These are phyloP conservation scores for Hyalella azteca DNA, from an alignment of 2,888 invertebrate genomes.

Conservation along the genomic window DNA sequence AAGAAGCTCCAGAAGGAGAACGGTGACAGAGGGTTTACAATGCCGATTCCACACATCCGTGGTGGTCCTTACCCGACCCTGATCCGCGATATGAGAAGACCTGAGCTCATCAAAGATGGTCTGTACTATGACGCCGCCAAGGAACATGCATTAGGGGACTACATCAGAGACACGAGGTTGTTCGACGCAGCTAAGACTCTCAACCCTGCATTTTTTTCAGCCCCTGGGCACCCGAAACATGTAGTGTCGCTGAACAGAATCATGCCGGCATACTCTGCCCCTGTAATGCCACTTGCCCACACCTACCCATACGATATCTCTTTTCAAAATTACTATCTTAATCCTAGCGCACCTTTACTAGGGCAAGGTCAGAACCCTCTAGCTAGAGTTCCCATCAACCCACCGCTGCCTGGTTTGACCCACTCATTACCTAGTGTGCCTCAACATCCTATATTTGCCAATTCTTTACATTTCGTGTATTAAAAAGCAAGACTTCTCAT, in stretches of 20 bases:
- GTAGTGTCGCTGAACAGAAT: not conserved
- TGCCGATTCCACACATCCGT: not conserved
- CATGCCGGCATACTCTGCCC: not conserved
- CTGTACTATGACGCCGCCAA: not conserved
- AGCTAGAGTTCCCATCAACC: too few relatives aligned
- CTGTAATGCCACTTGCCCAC: not conserved
- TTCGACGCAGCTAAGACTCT: not conserved
- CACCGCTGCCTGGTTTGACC: too few relatives aligned
- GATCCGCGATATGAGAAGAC: not conserved
- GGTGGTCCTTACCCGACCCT: not conserved
- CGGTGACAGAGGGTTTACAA: conserved; percentile 4
- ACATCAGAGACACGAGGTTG: not conserved
- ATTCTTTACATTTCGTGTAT: too few relatives aligned
- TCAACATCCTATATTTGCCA: too few relatives aligned
- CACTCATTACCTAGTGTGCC: too few relatives aligned
- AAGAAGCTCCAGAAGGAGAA: conserved; percentile 93
- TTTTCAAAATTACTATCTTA: not conserved
- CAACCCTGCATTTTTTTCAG: not conserved
- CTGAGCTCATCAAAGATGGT: not conserved
- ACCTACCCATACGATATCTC: not conserved
- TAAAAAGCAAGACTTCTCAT: too few relatives aligned
- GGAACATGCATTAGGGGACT: not conserved
- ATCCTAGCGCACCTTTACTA: not conserved
- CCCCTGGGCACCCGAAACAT: not conserved
- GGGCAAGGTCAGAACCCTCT: too few relatives aligned